Percentiles rank a stretch among this genome's conserved stretches.
Conservation (phyloP, 2,113 vertebrate genomes). For the Rhynchopsitta pachyrhyncha region DNA sequence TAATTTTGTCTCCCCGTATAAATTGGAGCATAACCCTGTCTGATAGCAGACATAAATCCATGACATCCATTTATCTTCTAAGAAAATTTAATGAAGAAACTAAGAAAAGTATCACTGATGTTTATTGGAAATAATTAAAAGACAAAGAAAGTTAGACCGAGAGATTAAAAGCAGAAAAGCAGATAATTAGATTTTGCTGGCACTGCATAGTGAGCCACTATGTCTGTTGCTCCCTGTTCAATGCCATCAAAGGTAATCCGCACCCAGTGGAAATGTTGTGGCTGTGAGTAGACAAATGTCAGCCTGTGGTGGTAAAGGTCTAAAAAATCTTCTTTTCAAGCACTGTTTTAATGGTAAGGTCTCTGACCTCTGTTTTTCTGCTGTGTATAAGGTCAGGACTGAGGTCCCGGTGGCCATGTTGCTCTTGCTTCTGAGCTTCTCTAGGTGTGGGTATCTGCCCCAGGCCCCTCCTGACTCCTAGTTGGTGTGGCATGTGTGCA, state of each 20-base stretch:
- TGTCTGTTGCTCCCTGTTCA: background rate
- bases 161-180: slow-evolving; percentile 11
- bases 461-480: background rate
- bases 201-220: fast-evolving
- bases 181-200: background rate
- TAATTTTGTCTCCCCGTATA: background rate
- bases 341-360: background rate
- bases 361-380: background rate
- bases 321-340: background rate
- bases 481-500: background rate
- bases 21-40: background rate
- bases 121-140: slow-evolving; percentile 4
- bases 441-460: background rate
- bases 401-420: background rate
- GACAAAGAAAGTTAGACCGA: background rate
- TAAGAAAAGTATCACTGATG: background rate
- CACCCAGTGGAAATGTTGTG: background rate
- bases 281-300: background rate
- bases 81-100: background rate
- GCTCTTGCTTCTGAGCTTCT: background rate
- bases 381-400: background rate
- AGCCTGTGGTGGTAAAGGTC: fast-evolving
- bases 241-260: background rate
- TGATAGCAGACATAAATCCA: background rate
- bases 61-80: background rate